Base-by-base conservation (phyloP, 2,797 vertebrate genomes). In the Meriones psammophilus region DNA sequence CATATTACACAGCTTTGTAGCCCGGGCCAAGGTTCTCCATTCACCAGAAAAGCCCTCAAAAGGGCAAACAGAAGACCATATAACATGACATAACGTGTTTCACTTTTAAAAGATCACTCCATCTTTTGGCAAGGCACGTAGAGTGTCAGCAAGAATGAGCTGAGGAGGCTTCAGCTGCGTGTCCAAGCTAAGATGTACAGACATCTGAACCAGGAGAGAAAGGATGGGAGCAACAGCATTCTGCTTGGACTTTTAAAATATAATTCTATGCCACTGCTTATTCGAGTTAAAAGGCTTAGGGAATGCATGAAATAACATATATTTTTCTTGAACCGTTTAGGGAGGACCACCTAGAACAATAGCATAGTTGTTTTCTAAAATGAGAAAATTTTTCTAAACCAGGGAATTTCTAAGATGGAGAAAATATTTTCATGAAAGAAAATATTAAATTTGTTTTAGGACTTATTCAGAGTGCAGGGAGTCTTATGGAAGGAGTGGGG, bases 361-460 rank as follows among this genome's bases (percentile, higher is more conserved):
- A 8, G 8, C 42, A 1, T 30, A 22, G 14, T 54, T 83, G 83
- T 89, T 92, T 86, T 64, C 64, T 84, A 20, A 95, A 78, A 77
- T 84, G 20, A 94, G 26, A 15, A 60, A 8, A 50, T 8, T 50
- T 50, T 50, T 50, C 50, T 50, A 50, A 8, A 50, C 50, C 0
- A 50, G 50, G 50, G 5, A 50, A 50, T 92, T 88, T 64, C 64
- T 84, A 20, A 95, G 73, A 77, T 84, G 20, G 93, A 22, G 18
- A 60, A 79, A 10, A 50, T 50, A 50, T 50, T 7, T 92, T 87
- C 50, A 39, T 73, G 3, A 64, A 42, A 39, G 2, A 77, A 92
- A 94, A 87, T 30, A 17, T 54, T 10, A 7, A 62, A 56, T 88
- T 85, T 88, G 6, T 88, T 87, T 91, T n/a, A 79, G 84, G 15